phyloP scores from a whole-genome alignment of 2,888 invertebrate species.

The Polymixis flavicincta region DNA sequence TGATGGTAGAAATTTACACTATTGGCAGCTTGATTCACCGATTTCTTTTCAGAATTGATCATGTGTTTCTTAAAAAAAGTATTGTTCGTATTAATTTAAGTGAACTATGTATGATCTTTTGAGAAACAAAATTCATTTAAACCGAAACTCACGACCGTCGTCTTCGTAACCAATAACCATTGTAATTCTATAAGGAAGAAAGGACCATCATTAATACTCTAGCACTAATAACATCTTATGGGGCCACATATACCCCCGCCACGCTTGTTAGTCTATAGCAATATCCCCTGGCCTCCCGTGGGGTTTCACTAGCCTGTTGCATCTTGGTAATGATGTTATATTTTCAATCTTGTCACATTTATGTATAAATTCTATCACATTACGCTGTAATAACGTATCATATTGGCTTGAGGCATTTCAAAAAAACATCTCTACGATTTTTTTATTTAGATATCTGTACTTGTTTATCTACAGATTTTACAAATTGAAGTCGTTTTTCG shows the following conservation, averaged over 20 bases:
- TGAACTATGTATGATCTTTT: no score
- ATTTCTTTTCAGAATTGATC: no score
- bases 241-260: constrained; percentile 39
- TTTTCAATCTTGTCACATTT: constrained; percentile 46
- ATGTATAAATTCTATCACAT: constrained; percentile 27
- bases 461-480: not conserved
- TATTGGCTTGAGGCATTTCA: not conserved
- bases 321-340: constrained; percentile 39
- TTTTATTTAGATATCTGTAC: not conserved
- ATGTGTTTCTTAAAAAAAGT: no score
- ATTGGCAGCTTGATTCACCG: no score
- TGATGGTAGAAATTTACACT: no score
- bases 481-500: not conserved
- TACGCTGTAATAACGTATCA: constrained; percentile 15
- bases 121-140: no score
- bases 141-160: not conserved
- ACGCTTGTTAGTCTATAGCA: constrained; percentile 45
- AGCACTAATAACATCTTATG: constrained; percentile 52
- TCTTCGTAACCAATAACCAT: constrained; percentile 11
- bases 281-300: constrained; percentile 39
- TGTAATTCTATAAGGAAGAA: constrained; percentile 37
- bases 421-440: not conserved
- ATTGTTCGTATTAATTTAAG: no score
- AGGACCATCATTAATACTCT: constrained; percentile 16
- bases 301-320: constrained; percentile 36